These are phyloP conservation scores for Rhadina sibilatrix DNA, from an alignment of 2,113 vertebrate genomes.

Conservation along the genomic window DNA sequence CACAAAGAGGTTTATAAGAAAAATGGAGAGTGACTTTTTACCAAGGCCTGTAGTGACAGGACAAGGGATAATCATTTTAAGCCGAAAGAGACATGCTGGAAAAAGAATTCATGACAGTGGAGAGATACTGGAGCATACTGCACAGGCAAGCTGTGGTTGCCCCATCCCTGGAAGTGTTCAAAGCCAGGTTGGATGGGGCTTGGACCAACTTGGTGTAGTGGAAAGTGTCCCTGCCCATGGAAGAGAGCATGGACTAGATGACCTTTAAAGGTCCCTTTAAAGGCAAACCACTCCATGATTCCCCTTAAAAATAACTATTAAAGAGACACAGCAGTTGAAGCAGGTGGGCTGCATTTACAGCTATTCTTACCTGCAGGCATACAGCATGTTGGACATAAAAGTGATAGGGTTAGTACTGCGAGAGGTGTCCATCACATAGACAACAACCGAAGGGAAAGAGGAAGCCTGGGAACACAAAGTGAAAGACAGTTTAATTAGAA, in stretches of 20 bases:
- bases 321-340: neutral
- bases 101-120: neutral
- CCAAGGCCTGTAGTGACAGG: neutral
- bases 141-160: neutral
- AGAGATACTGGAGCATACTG: neutral
- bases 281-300: neutral
- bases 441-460: slow-evolving; percentile 89
- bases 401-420: slow-evolving; percentile 93
- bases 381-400: slow-evolving; percentile 99
- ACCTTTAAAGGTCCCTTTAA: neutral
- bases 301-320: neutral
- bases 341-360: neutral
- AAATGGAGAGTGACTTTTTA: neutral
- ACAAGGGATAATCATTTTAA: neutral
- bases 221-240: rapidly evolving
- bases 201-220: neutral
- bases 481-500: neutral
- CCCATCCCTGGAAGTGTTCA: neutral
- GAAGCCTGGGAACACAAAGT: slow-evolving; percentile 81
- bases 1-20: neutral
- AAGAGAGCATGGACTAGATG: rapidly evolving
- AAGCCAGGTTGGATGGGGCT: rapidly evolving
- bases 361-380: slow-evolving; percentile 91
- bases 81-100: neutral
- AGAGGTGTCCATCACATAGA: slow-evolving; percentile 98